Evolutionary conservation across 2,113 vertebrate species (phyloP), one percentile per base, ranked within the genome.

Genomic region (Apodemus speciosus): DNA sequence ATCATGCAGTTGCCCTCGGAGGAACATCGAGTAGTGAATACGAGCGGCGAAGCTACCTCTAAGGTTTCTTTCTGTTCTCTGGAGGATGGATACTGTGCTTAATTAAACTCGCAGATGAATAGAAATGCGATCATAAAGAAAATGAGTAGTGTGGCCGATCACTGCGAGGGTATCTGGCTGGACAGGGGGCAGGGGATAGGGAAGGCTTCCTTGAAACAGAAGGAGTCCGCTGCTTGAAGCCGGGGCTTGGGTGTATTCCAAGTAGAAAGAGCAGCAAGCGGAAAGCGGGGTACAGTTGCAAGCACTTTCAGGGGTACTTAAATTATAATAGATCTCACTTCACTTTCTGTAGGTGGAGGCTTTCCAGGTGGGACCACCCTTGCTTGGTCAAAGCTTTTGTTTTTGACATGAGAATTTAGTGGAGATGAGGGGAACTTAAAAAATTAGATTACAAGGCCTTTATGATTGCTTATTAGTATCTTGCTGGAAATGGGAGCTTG

Each of bases 311-410:
- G 46, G 35, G 7, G 38, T 46, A 35, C 35, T 87, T 91, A 43
- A 53, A 35, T 89, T 9, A 66, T 2, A 66, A 49, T n/a, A 69
- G 40, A 76, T 85, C 68, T 72, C 51, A 9, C 62, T 27, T 90
- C 68, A 13, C 38, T 51, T 49, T 23, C n/a, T 72, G 7, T 15
- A 35, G n/a, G 43, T 56, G 9, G 60, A 51, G 6, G 1, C 25
- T 94, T 89, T 85, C 40, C 58, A 88, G 32, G 71, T 49, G 69
- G 86, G 51, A 60, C 83, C 62, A n/a, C 73, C 15, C 25, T 81
- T 62, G 56, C 25, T 81, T 62, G 56, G 23, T 14, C 51, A 10
- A 2, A 25, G 51, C 71, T 66, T 18, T 66, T 62, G 18, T 49
- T 60, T 10, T 5, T 1, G 21, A 51, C 25, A 27, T 53, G 60